Evolutionary conservation across 2,888 invertebrate genomes (phyloP).

Genomic region (Iselma pallidipennis): DNA sequence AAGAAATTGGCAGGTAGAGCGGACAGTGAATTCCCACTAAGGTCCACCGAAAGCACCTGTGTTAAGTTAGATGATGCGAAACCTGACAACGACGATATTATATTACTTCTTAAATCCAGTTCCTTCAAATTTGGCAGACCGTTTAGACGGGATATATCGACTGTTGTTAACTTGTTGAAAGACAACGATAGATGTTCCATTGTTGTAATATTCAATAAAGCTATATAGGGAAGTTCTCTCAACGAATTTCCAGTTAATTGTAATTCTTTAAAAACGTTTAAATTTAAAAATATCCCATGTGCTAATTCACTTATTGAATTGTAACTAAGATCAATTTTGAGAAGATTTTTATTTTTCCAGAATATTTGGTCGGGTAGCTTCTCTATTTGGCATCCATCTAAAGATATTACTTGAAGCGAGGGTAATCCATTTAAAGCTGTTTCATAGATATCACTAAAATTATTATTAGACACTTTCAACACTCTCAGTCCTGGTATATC

Average conservation of each 20-base stretch:
- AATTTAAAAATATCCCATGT: slow-evolving; percentile 72
- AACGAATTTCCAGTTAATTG: slow-evolving; percentile 75
- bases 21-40: slow-evolving; percentile 75
- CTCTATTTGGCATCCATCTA: slow-evolving; percentile 71
- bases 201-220: slow-evolving; percentile 74
- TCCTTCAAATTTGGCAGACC: slow-evolving; percentile 75
- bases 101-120: slow-evolving; percentile 74
- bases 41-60: slow-evolving; percentile 72
- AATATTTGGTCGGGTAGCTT: slow-evolving; percentile 73
- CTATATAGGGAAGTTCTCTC: slow-evolving; percentile 77
- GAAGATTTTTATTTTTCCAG: slow-evolving; percentile 75
- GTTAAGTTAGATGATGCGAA: slow-evolving; percentile 77
- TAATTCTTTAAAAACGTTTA: slow-evolving; percentile 77
- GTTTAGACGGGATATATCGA: slow-evolving; percentile 78
- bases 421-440: slow-evolving; percentile 77
- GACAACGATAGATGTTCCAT: slow-evolving; percentile 74
- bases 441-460: slow-evolving; percentile 72
- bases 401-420: slow-evolving; percentile 72
- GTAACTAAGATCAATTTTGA: slow-evolving; percentile 71
- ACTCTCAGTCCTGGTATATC: slow-evolving; percentile 78
- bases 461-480: slow-evolving; percentile 75
- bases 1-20: slow-evolving; percentile 82
- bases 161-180: slow-evolving; percentile 67
- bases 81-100: slow-evolving; percentile 73
- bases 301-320: slow-evolving; percentile 71